Conservation (phyloP, 1,140 invertebrate genomes). For the Papilio glaucus region DNA sequence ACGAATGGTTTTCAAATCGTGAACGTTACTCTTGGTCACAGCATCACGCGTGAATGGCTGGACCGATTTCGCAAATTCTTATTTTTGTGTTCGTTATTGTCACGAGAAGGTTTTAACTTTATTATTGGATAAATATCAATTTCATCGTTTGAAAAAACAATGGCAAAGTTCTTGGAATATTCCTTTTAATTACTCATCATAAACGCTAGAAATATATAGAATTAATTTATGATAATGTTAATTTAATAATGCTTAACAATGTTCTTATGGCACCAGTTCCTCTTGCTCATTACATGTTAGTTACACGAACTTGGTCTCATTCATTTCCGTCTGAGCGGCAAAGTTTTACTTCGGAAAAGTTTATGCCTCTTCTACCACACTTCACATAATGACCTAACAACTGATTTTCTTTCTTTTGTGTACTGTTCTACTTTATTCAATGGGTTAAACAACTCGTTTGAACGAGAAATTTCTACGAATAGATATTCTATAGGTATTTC, state of each 20-base stretch:
- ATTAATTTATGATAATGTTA: background rate
- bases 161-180: background rate
- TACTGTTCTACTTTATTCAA: background rate
- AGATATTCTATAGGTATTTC: background rate
- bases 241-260: background rate
- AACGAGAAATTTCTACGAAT: background rate
- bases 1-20: no score
- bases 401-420: constrained; percentile 21
- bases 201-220: background rate
- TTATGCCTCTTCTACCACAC: constrained; percentile 12
- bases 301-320: constrained; percentile 14
- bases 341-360: constrained; percentile 14
- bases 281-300: constrained; percentile 23
- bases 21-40: no score
- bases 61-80: no score
- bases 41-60: no score
- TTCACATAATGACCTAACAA: constrained; percentile 23
- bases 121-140: no score
- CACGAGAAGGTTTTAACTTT: no score
- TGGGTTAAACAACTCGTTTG: constrained; percentile 8
- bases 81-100: no score
- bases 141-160: no score
- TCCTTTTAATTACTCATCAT: no score
- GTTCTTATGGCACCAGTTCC: background rate
- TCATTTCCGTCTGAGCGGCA: constrained; percentile 2